phyloP scores from a whole-genome alignment of 2,113 vertebrate species.

The Ploceus nigricollis region DNA sequence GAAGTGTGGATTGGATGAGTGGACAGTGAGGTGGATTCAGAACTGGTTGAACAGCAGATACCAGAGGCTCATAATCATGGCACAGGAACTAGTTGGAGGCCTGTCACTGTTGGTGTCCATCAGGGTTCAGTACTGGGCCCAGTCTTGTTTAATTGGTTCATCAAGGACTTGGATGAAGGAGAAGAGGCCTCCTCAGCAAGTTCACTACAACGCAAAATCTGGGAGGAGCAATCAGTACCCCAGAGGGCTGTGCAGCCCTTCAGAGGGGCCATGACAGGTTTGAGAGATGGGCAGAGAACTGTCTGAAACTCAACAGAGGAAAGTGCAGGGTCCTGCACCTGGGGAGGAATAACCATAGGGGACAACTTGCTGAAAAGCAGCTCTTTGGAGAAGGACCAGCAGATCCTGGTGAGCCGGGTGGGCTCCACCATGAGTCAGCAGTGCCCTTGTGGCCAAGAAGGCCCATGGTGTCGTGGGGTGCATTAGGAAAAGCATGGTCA shows the following conservation, averaged over 20 bases:
- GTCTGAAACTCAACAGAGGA: not conserved
- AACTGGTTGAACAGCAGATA: not conserved
- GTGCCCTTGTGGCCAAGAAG: too few species aligned
- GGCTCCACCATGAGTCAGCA: not conserved
- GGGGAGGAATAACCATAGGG: not conserved
- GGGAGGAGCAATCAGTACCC: fast-evolving
- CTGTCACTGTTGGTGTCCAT: not conserved
- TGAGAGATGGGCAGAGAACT: not conserved
- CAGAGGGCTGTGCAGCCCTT: not conserved
- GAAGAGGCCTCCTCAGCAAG: not conserved
- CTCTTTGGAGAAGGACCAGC: not conserved
- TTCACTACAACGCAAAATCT: not conserved
- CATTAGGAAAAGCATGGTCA: not conserved
- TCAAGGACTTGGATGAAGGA: not conserved
- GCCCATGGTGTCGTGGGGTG: not conserved
- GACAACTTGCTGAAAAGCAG: not conserved
- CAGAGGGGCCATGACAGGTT: not conserved
- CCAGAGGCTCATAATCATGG: not conserved
- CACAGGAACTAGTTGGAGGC: not conserved
- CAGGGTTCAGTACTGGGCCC: not conserved
- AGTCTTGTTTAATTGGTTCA: not conserved
- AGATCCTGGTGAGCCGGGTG: not conserved
- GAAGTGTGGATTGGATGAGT: not conserved
- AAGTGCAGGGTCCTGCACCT: not conserved
- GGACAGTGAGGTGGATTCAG: not conserved